phyloP scores from a whole-genome alignment of 2,888 invertebrate species.

The Morpho deidamia region DNA sequence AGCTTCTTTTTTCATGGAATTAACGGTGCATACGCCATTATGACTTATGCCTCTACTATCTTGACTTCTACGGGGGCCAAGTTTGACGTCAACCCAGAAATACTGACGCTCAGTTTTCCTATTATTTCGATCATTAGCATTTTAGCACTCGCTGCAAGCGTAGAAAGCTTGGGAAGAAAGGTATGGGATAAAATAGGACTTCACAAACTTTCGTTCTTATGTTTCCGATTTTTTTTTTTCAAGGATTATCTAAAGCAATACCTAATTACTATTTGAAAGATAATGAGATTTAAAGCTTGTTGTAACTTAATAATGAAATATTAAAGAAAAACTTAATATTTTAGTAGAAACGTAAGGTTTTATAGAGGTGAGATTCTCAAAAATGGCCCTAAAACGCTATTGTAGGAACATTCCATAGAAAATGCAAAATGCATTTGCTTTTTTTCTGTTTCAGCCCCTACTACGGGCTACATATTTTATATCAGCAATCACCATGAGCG shows the following conservation, averaged over 20 bases:
- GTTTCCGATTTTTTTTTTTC: not conserved
- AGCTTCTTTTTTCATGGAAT: slow-evolving; percentile 35
- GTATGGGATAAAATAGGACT: slow-evolving; percentile 29
- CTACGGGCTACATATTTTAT: slow-evolving; percentile 28
- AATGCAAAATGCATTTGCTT: no score
- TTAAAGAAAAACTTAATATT: no score
- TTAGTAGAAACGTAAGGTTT: no score
- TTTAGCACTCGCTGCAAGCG: slow-evolving; percentile 43
- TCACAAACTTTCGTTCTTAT: not conserved
- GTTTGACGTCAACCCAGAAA: slow-evolving; percentile 45
- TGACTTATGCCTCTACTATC: slow-evolving; percentile 48
- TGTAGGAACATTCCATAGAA: no score
- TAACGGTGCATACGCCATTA: slow-evolving; percentile 48
- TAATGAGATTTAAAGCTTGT: no score
- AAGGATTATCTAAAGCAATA: no score
- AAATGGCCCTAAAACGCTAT: no score
- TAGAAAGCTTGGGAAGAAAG: slow-evolving; percentile 56
- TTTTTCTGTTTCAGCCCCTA: slow-evolving; percentile 29
- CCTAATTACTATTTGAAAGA: no score
- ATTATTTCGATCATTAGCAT: slow-evolving; percentile 51
- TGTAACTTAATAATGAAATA: no score
- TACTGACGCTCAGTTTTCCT: slow-evolving; percentile 53
- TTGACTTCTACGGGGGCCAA: slow-evolving; percentile 47
- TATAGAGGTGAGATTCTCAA: no score
- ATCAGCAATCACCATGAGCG: slow-evolving; percentile 27